Evolutionary conservation across 1,140 invertebrate genomes (phyloP), one percentile per base, ranked within the genome.

Genomic region (Saccostrea echinata): DNA sequence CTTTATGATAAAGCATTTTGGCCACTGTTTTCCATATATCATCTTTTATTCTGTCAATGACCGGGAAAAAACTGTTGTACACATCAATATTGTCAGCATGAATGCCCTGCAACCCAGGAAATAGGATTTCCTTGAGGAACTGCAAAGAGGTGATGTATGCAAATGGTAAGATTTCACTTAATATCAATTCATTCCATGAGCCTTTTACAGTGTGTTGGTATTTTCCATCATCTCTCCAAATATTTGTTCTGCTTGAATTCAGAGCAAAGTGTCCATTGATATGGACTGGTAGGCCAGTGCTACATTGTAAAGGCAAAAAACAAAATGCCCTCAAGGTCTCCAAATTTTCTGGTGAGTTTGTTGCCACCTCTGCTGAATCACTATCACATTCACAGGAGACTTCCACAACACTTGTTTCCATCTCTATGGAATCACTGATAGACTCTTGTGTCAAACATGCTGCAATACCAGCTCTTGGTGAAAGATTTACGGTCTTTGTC

Each of bases 241-340:
- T 71, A 30, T 88, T 87, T 94, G 93, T 86, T 92, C 90, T n/a
- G 30, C 30, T 71, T 12, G 68, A 30, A 85, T 93, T 92, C 27
- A 94, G 80, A 61, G 92, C 93, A 92, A 95, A 95, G 83, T 94
- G 91, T 0, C 93, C 94, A 91, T 95, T 94, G 11, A 94, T 90
- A 84, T 95, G 91, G 11, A 93, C 90, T 24, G 93, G 94, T 9
- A 94, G 84, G 18, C 91, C 90, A 16, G 93, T 93, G n/a, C 87
- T 64, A 9, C 92, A 81, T 30, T 94, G 93, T 0, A 94, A 88
- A 16, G 94, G 94, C 13, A 95, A 89, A 87, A 93, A 93, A 84
- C 94, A 94, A 89, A 92, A 94, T 16, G 90, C 90, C 64, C 90
- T 90, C 9, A 84, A 21, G n/a, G 30, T 85, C n/a, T 86, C 53